Evolutionary conservation across 2,888 invertebrate species (phyloP), one percentile per base, ranked within the genome.

Genomic region (Cosmia trapezina): DNA sequence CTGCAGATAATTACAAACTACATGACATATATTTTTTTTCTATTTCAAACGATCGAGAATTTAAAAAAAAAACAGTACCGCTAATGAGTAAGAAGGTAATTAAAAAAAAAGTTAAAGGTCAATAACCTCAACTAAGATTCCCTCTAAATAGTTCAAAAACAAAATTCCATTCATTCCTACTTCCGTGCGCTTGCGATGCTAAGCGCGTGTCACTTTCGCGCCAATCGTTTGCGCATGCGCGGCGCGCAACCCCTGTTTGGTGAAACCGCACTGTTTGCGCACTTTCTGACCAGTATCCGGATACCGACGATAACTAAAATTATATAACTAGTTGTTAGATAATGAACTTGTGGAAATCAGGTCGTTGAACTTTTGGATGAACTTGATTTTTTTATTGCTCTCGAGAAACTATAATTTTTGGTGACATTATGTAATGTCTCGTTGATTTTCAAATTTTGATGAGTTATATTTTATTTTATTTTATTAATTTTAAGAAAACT

Each of bases 241-340:
- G 79, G 73, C 89, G 91, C 89, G 90, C 90, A 91, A 89, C 90
- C 89, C 89, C 91, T 91, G 90, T 90, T 88, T 89, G 89, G 95
- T 93, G 95, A 95, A 95, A 94, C 91, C 72, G 53, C 80, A 87
- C 77, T 88, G 87, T 91, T 92, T 91, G 91, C 91, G 85, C 90
- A 93, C 95, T 95, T 95, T 95, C 95, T 89, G 93, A 91, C 94
- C 61, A 80, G 81, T 81, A 81, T 80, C 77, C 94, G 95, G 95
- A 95, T 94, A 80, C 91, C 91, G 88, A 89, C 83, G 81, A 78
- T 49, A 74, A 83, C 70, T 81, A 75, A 85, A 85, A 85, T 84
- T 81, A 83, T 85, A 85, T 85, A 87, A 87, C 86, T 70, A 77
- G 56, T 59, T 51, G 85, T 91, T 89, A 88, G 87, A 84, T 90